These are phyloP conservation scores for Heterotis niloticus DNA, from an alignment of 2,113 vertebrate genomes.

Conservation along the genomic window DNA sequence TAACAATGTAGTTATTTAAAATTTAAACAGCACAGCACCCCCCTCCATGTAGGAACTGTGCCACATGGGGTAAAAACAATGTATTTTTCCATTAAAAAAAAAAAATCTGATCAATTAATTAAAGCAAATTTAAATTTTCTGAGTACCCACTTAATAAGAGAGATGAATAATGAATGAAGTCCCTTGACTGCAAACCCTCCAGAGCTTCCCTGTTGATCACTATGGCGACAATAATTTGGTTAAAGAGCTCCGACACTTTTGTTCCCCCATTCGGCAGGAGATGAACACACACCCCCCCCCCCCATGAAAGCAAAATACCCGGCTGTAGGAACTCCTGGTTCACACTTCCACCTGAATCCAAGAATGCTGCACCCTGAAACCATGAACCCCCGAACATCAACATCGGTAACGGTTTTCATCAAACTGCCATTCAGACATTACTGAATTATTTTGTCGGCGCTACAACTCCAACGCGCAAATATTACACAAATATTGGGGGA, in stretches of 20 bases:
- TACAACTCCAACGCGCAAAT: too few relatives aligned
- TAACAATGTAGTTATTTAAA: slow-evolving; percentile 16
- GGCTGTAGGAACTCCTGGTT: neutral
- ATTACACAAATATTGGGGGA: too few relatives aligned
- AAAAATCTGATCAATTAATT: slow-evolving; percentile 27
- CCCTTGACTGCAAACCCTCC: slow-evolving; percentile 26
- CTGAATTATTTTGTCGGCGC: neutral
- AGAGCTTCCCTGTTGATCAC: slow-evolving; percentile 30
- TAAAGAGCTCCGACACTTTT: neutral
- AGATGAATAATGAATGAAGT: slow-evolving; percentile 22
- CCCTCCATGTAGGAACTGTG: neutral
- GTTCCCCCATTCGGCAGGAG: slow-evolving; percentile 16
- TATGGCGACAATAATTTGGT: neutral
- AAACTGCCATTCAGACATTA: neutral
- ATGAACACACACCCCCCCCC: neutral
- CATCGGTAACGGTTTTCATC: neutral
- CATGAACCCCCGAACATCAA: too few relatives aligned
- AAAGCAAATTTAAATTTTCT: slow-evolving; percentile 22
- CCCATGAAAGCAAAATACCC: neutral
- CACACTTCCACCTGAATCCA: neutral
- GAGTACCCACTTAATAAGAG: slow-evolving; percentile 19
- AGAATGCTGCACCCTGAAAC: neutral
- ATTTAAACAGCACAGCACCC: neutral
- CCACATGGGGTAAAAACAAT: neutral
- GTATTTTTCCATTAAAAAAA: slow-evolving; percentile 7